phyloP scores from a whole-genome alignment of 2,888 invertebrate species.

The Geophilus truncorum region DNA sequence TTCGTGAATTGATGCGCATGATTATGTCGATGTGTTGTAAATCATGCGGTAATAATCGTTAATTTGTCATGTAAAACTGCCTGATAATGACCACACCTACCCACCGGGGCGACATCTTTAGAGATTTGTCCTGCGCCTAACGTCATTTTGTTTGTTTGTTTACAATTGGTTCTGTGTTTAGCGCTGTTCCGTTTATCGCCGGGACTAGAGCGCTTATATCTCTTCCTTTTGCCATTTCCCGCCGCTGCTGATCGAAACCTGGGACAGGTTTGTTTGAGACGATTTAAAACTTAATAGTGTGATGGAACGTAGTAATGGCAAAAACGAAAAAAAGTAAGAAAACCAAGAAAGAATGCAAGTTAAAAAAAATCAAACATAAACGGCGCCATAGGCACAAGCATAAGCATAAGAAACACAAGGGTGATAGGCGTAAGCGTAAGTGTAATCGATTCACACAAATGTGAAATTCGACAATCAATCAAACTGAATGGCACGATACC shows the following conservation, averaged over 20 bases:
- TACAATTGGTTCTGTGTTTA: neutral
- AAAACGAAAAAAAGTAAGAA: constrained; percentile 13
- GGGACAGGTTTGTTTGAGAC: constrained; percentile 8
- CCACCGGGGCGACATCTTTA: neutral
- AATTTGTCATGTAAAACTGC: neutral
- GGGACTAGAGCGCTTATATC: no score
- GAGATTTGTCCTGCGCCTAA: neutral
- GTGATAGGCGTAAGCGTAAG: neutral
- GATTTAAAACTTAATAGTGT: neutral
- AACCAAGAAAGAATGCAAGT: neutral
- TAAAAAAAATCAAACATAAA: neutral
- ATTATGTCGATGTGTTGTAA: neutral
- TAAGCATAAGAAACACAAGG: neutral
- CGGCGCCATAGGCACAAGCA: neutral
- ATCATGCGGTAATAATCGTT: neutral
- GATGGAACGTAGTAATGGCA: neutral
- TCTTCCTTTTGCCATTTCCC: neutral
- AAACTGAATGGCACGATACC: neutral
- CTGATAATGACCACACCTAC: neutral
- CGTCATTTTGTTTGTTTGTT: neutral
- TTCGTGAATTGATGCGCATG: neutral
- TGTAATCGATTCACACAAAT: neutral
- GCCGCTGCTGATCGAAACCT: neutral
- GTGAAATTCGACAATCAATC: neutral
- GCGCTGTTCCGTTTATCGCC: neutral